Evolutionary conservation across 2,797 vertebrate genomes (phyloP), one percentile per base, ranked within the genome.

Genomic region (Rhinogobio ventralis): DNA sequence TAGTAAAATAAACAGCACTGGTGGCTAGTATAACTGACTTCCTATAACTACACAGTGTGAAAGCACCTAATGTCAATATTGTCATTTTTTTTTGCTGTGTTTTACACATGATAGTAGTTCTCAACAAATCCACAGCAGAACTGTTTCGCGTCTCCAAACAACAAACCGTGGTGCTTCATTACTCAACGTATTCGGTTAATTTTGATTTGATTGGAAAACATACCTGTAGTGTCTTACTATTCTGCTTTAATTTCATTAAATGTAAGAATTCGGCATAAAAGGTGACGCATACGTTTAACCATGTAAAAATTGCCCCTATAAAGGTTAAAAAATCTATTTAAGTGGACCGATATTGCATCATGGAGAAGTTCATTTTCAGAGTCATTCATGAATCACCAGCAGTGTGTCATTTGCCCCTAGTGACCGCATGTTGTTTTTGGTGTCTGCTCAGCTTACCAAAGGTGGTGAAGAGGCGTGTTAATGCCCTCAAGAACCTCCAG

Each of bases 401-500:
- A 1, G 46, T 74, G 69, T 73, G 46, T 62, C 4, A 60, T 45
- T 30, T 78, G 17, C 17, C 19, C 14, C 10, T 15, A 5, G 25
- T 33, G 62, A 49, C 13, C 11, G 11, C 7, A 9, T 49, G 17
- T 51, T 51, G 25, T 62, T 5, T 42, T 13, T 82, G 66, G 10
- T 33, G n/a, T 82, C 4, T 86, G 91, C 89, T 86, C 93, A 99
- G 98, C 92, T 96, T 99, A 94, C 98, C 98, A 85, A 98, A 97
- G 95, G 97, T 99, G 88, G 98, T 99, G 83, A 99, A 99, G 95
- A 96, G 97, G 89, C 96, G 98, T 5, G 97, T 99, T n/a, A 99
- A 99, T 85, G 98, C 98, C 83, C 96, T 99, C 30, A 99, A 99
- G 94, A 99, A 99, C 90, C 97, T 99, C 91, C 98, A 99, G 94